A percentile compares a stretch with the other conserved stretches of the same genome.
These are phyloP conservation scores for Zaprionus africanus DNA, from an alignment of 1,140 invertebrate genomes.

Conservation along the genomic window DNA sequence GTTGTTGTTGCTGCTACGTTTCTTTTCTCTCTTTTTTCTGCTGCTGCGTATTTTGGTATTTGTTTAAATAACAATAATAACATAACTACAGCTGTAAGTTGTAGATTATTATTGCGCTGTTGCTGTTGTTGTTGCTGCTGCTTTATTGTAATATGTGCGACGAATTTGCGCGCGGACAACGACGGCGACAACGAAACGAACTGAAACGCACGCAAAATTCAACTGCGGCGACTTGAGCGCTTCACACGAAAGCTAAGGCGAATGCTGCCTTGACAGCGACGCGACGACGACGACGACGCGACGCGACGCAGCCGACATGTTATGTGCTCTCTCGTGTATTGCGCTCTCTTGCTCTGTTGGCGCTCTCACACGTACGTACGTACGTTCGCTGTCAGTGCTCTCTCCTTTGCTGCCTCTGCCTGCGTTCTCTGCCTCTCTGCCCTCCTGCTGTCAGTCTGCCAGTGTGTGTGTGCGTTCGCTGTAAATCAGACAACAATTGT, in stretches of 20 bases:
- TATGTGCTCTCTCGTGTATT: background rate
- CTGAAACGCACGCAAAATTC: conserved; percentile 66
- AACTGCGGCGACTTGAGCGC: conserved; percentile 51
- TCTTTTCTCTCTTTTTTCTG: conserved; percentile 6
- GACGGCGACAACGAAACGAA: conserved; percentile 62
- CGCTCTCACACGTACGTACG: background rate
- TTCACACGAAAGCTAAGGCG: conserved; percentile 37
- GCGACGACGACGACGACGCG: conserved; percentile 19
- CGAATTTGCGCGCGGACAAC: conserved; percentile 38
- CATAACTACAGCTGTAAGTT: conserved; percentile 35
- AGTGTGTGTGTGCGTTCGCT: conserved; percentile 39
- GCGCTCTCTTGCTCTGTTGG: background rate
- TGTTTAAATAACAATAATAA: conserved; percentile 33
- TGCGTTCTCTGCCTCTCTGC: conserved; percentile 7
- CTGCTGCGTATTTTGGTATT: conserved; percentile 21
- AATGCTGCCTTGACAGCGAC: conserved; percentile 17
- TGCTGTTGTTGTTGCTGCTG: conserved; percentile 19
- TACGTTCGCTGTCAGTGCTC: background rate
- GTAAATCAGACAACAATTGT: conserved; percentile 59
- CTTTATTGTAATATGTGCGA: conserved; percentile 47
- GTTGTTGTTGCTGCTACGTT: conserved; percentile 23
- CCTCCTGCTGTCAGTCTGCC: conserved; percentile 11
- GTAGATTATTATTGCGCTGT: conserved; percentile 22
- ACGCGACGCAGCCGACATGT: conserved; percentile 18
- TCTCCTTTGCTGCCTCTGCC: background rate